Evolutionary conservation across 1,140 invertebrate genomes (phyloP).

Genomic region (Drosophila bocki): DNA sequence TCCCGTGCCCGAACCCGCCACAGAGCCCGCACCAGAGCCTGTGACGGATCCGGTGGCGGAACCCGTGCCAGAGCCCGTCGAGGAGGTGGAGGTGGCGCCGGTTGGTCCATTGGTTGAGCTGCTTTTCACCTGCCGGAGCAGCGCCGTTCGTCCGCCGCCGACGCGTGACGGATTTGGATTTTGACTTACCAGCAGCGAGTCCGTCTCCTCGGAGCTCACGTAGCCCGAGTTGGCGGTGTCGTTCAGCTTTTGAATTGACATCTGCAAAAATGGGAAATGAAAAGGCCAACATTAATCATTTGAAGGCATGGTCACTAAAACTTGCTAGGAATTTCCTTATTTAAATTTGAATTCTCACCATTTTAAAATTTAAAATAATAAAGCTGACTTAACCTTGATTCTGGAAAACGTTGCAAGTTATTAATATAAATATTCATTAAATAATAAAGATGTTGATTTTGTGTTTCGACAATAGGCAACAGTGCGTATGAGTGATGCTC

Average conservation of each 20-base stretch:
- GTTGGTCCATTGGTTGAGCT: constrained; percentile 85
- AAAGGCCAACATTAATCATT: neutral
- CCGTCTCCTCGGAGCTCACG: constrained; percentile 91
- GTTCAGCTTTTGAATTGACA: constrained; percentile 85
- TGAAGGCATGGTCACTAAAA: too few relatives aligned
- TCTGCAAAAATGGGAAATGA: constrained; percentile 49
- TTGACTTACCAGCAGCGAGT: constrained; percentile 88
- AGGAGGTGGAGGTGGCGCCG: constrained; percentile 85
- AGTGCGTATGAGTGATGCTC: constrained; percentile 2
- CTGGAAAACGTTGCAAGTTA: too few relatives aligned
- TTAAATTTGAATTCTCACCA: too few relatives aligned
- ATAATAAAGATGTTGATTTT: neutral
- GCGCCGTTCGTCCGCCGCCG: constrained; percentile 56
- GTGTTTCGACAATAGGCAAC: neutral
- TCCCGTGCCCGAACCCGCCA: constrained; percentile 21
- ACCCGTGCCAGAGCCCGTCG: constrained; percentile 52
- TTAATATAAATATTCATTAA: neutral
- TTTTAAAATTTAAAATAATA: too few relatives aligned
- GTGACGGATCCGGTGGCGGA: constrained; percentile 24
- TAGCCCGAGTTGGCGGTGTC: constrained; percentile 88
- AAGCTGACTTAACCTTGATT: too few relatives aligned
- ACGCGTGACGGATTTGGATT: constrained; percentile 65
- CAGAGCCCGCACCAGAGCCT: constrained; percentile 25
- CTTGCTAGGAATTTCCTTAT: too few relatives aligned
- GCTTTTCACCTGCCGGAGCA: constrained; percentile 73